A percentile compares a stretch with the other conserved stretches of the same genome.
These are phyloP conservation scores for Oenanthe melanoleuca DNA, from an alignment of 2,113 vertebrate genomes.

Conservation along the genomic window DNA sequence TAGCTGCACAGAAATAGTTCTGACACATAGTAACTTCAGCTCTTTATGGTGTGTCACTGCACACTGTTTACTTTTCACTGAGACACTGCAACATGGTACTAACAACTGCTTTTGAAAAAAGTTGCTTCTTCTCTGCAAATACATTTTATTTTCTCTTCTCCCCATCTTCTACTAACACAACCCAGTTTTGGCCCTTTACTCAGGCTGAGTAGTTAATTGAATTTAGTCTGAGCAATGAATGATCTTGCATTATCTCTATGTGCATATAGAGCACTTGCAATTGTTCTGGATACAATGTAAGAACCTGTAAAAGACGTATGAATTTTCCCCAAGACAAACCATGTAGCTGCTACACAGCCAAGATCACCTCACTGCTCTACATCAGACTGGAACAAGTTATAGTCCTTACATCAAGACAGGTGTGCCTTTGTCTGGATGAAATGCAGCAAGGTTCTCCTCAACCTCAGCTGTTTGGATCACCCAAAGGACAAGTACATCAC, in stretches of 20 bases:
- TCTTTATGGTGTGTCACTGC: background rate
- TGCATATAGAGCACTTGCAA: background rate
- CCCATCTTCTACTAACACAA: background rate
- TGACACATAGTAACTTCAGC: background rate
- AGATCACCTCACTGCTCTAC: background rate
- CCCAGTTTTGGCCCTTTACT: background rate
- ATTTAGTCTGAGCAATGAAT: background rate
- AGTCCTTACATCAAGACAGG: background rate
- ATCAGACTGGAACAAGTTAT: background rate
- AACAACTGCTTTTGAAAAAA: background rate
- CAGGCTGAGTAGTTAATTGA: background rate
- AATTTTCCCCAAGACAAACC: background rate
- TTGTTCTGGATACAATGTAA: background rate
- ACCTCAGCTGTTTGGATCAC: background rate
- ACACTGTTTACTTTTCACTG: background rate
- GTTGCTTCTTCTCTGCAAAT: background rate
- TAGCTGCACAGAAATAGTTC: background rate
- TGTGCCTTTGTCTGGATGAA: background rate
- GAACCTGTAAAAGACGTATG: background rate
- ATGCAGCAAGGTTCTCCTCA: background rate
- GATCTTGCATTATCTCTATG: background rate
- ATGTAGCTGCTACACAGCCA: background rate
- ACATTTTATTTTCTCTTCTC: background rate
- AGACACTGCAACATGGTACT: background rate
- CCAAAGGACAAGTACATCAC: background rate